A percentile compares a stretch with the other conserved stretches of the same genome.
Evolutionary conservation across 2,888 invertebrate species (phyloP).

Genomic region (Strigamia maritima): DNA sequence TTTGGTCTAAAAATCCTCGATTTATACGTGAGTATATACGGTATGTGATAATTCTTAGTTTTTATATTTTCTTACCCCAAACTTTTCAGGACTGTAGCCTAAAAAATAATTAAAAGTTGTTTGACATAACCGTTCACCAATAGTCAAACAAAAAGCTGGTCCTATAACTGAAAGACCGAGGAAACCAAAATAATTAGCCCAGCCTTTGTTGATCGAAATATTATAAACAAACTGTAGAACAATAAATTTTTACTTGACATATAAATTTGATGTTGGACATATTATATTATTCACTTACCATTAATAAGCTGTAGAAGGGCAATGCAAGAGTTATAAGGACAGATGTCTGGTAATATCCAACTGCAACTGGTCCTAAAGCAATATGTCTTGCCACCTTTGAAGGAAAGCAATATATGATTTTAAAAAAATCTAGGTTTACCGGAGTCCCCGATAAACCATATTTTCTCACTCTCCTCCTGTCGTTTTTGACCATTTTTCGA

Average conservation of each 20-base stretch:
- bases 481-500: too few relatives aligned
- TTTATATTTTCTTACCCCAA: neutral
- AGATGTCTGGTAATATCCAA: neutral
- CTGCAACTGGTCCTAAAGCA: neutral
- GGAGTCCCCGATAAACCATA: too few relatives aligned
- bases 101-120: neutral
- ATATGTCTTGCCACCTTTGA: neutral
- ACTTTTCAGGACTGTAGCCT: neutral
- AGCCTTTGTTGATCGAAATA: neutral
- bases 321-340: neutral
- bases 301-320: neutral
- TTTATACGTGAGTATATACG: too few relatives aligned
- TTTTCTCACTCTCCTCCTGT: too few relatives aligned
- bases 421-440: too few relatives aligned
- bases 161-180: neutral
- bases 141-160: neutral
- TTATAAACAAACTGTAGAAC: neutral
- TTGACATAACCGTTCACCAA: neutral
- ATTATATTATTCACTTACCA: neutral
- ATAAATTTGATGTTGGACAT: neutral
- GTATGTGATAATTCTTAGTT: too few relatives aligned
- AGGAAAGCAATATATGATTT: too few relatives aligned
- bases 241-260: neutral
- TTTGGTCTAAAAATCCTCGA: too few relatives aligned
- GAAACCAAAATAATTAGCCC: neutral